Evolutionary conservation across 2,888 invertebrate species (phyloP).

Genomic region (Orgyia antiqua): DNA sequence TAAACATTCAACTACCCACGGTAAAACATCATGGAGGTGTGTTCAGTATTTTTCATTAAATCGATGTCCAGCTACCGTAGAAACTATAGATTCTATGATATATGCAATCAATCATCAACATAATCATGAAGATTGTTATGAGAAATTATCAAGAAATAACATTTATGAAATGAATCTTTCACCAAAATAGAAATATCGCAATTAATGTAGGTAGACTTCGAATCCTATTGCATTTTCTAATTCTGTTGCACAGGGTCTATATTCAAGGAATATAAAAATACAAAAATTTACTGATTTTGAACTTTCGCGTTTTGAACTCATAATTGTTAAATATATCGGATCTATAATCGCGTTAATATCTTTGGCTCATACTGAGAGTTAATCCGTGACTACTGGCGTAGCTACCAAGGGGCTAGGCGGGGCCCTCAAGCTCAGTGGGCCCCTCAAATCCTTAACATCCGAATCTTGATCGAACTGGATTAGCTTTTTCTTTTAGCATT

Average conservation of each 20-base stretch:
- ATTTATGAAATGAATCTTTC: conserved; percentile 70
- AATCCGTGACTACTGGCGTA: conserved; percentile 5
- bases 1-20: conserved; percentile 73
- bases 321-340: too few relatives aligned
- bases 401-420: too few relatives aligned
- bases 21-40: conserved; percentile 73
- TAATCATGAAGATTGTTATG: conserved; percentile 70
- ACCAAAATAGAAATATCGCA: conserved; percentile 45
- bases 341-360: too few relatives aligned
- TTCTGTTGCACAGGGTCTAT: conserved; percentile 6
- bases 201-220: too few relatives aligned
- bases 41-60: conserved; percentile 75
- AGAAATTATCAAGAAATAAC: conserved; percentile 64
- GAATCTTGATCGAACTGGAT: too few relatives aligned
- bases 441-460: too few relatives aligned
- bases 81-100: conserved; percentile 70
- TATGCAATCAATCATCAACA: conserved; percentile 71
- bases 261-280: neutral
- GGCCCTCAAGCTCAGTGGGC: too few relatives aligned
- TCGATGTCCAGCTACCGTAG: conserved; percentile 71
- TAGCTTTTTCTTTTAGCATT: too few relatives aligned
- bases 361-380: too few relatives aligned
- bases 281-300: too few relatives aligned
- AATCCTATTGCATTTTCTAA: conserved; percentile 14
- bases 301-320: too few relatives aligned